Evolutionary conservation across 2,888 invertebrate species (phyloP).

Genomic region (Allacma fusca): DNA sequence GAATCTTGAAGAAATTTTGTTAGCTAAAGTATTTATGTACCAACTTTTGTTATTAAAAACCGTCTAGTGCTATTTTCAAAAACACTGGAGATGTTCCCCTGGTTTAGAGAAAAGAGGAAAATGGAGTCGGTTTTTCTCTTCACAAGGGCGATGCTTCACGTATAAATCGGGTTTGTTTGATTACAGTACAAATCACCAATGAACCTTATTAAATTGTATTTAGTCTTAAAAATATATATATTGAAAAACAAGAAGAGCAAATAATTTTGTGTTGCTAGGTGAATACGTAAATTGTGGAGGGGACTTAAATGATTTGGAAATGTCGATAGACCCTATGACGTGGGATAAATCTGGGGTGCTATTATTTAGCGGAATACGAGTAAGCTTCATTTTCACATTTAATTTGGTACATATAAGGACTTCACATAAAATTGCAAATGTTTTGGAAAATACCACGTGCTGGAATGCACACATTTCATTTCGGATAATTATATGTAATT

Average conservation of each 20-base stretch:
- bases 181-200: no score
- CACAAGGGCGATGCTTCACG: constrained; percentile 50
- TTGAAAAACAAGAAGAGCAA: no score
- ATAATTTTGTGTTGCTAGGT: no score
- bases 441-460: no score
- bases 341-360: constrained; percentile 41
- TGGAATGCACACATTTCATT: no score
- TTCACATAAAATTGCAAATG: background rate
- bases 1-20: no score
- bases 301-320: constrained; percentile 43
- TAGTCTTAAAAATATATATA: background rate
- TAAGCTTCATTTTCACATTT: background rate
- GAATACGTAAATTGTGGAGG: constrained; percentile 36
- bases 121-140: constrained; percentile 46
- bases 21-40: no score
- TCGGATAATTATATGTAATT: no score
- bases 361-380: constrained; percentile 46
- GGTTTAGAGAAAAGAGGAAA: constrained; percentile 45
- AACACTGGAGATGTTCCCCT: constrained; percentile 38
- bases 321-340: constrained; percentile 47
- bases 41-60: no score
- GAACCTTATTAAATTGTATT: background rate
- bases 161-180: constrained; percentile 44
- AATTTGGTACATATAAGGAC: no score
- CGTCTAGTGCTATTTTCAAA: constrained; percentile 46